Evolutionary conservation across 2,888 invertebrate genomes (phyloP), one percentile per base, ranked within the genome.

Genomic region (Monoplex corrugatus): DNA sequence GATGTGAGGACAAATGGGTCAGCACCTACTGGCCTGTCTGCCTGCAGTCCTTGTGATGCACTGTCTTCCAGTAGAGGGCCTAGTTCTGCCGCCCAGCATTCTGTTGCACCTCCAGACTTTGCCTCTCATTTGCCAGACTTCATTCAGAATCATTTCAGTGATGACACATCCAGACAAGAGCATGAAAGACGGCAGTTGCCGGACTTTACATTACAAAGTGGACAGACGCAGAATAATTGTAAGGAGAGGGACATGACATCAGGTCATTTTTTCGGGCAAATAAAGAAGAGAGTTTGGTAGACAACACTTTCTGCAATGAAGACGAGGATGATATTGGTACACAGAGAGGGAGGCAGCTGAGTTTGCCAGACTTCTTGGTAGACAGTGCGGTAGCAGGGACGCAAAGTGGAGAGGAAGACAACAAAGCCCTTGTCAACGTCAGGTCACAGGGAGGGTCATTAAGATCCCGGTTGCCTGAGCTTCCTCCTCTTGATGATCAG

Each of bases 61-160:
- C 3, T 32, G n/a, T 32, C 86, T n/a, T n/a, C n/a, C 40, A 23
- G 43, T n/a, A 32, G 50, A 40, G 44, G n/a, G 63, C 40, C 78
- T 6, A 83, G 57, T 23, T n/a, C 43, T 13, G 10, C 35, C 23
- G 10, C 35, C 23, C 88, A 63, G 28, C 88, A 63, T 6, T 1
- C 82, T 10, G 68, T 35, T 32, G 88, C 68, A 23, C 88, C 92
- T 35, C 92, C 92, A 75, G 94, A 95, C 89, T 93, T 94, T 80
- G 94, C 95, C 50, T 94, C 93, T 90, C 95, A 95, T 87, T 91
- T 95, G 50, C 95, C 95, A 40, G 95, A 95, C 89, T 95, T 95
- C 93, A 95, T 95, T 8, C 95, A 95, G 86, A 95, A 95, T 89
- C 95, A 95, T 91, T 94, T 92, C 68, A 75, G 45, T 68, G 90